Evolutionary conservation across 2,797 vertebrate species (phyloP).

Genomic region (Garrulus glandarius): DNA sequence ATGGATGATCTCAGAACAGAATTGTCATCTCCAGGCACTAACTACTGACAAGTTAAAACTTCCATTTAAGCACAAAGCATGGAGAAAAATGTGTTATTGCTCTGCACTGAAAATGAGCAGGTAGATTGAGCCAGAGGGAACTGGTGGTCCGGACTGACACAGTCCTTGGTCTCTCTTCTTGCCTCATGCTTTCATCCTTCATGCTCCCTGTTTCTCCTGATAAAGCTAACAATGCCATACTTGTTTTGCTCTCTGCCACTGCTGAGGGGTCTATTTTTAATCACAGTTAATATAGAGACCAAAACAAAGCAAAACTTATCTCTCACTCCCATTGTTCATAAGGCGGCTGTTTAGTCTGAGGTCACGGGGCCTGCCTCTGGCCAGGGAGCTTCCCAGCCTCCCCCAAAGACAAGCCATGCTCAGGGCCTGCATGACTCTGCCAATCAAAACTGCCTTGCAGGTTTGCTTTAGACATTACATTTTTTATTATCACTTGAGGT

Average conservation of each 20-base stretch:
- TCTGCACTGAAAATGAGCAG: neutral
- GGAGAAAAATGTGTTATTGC: neutral
- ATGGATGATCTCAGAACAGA: neutral
- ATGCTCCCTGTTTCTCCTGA: slow-evolving; percentile 15
- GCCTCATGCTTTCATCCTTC: slow-evolving; percentile 26
- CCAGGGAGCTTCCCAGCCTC: neutral
- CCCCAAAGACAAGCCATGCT: neutral
- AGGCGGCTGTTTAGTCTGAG: slow-evolving; percentile 38
- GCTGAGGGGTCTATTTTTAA: slow-evolving; percentile 53
- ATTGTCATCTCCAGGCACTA: neutral
- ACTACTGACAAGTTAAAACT: neutral
- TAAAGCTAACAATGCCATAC: slow-evolving; percentile 29
- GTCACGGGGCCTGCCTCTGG: neutral
- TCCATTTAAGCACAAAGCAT: neutral
- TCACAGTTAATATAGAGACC: neutral
- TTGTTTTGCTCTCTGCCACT: slow-evolving; percentile 32
- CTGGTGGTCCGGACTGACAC: neutral
- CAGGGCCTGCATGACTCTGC: neutral
- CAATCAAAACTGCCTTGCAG: neutral
- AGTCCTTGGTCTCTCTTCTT: neutral
- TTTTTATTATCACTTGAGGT: neutral
- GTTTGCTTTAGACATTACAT: neutral
- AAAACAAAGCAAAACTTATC: slow-evolving; percentile 56
- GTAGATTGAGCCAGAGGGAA: rapidly evolving
- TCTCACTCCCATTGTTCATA: neutral